These are phyloP conservation scores for Lycorma delicatula DNA, from an alignment of 1,140 invertebrate species.

Conservation along the genomic window DNA sequence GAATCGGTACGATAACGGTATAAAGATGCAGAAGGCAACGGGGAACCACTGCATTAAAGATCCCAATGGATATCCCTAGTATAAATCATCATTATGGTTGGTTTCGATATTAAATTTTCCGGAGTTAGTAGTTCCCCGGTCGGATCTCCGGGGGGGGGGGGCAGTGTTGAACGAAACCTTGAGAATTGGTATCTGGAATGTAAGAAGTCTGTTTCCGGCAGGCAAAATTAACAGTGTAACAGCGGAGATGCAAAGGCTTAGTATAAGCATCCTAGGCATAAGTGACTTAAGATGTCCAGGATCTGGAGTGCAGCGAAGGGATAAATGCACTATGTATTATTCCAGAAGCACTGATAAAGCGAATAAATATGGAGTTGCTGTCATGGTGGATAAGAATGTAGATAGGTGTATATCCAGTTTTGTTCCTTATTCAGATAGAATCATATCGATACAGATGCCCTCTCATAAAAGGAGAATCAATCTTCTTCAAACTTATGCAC, in stretches of 20 bases:
- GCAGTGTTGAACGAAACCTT: neutral
- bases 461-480: slow-evolving; percentile 23
- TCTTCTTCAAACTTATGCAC: slow-evolving; percentile 34
- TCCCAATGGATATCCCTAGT: too few relatives aligned
- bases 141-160: slow-evolving; percentile 1
- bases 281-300: neutral
- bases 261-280: neutral
- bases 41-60: too few relatives aligned
- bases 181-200: neutral
- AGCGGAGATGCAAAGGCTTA: neutral
- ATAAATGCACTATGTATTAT: slow-evolving; percentile 9
- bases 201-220: neutral
- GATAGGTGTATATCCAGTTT: neutral
- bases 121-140: neutral
- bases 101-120: neutral
- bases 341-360: neutral
- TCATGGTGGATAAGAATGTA: slow-evolving; percentile 14
- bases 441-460: slow-evolving; percentile 17
- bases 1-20: too few relatives aligned
- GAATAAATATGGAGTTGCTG: slow-evolving; percentile 8
- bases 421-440: slow-evolving; percentile 17
- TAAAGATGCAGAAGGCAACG: too few relatives aligned
- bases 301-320: neutral
- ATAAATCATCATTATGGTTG: neutral
- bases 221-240: neutral